Percentiles rank a stretch among this genome's conserved stretches.
These are phyloP conservation scores for Bubo blakistoni DNA, from an alignment of 2,113 vertebrate species.

Conservation along the genomic window DNA sequence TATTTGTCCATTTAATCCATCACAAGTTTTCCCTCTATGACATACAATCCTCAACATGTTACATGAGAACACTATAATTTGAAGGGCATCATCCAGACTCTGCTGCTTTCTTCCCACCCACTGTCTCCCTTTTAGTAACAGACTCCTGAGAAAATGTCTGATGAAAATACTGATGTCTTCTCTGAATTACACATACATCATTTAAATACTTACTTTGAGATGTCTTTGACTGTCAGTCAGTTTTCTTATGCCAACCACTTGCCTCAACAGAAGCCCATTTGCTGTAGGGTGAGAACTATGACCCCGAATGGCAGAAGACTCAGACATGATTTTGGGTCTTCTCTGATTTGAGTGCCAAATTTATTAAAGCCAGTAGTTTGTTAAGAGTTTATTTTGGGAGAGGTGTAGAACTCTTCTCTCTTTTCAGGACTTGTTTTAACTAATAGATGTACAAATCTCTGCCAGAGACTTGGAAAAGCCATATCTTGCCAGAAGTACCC, in stretches of 20 bases:
- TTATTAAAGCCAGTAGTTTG: background rate
- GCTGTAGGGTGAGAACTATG: background rate
- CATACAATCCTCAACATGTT: conserved; percentile 25
- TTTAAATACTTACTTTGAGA: conserved; percentile 43
- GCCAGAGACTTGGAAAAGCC: background rate
- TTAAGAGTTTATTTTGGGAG: background rate
- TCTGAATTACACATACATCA: background rate
- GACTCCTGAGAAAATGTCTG: background rate
- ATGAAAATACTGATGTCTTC: background rate
- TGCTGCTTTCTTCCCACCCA: background rate
- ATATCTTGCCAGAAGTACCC: background rate
- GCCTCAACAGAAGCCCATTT: background rate
- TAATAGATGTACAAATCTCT: background rate
- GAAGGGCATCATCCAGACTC: conserved; percentile 7
- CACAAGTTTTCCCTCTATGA: background rate
- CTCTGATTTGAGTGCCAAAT: background rate
- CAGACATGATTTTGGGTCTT: background rate
- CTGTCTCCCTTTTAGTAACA: background rate
- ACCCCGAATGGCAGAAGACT: background rate
- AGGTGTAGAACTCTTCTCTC: background rate
- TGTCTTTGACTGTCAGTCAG: conserved; percentile 20
- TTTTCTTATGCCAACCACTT: background rate
- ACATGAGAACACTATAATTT: conserved; percentile 42
- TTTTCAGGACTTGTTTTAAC: background rate
- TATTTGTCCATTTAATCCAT: conserved; percentile 16